These are phyloP conservation scores for Okapia johnstoni DNA, from an alignment of 2,113 vertebrate genomes.

Conservation along the genomic window DNA sequence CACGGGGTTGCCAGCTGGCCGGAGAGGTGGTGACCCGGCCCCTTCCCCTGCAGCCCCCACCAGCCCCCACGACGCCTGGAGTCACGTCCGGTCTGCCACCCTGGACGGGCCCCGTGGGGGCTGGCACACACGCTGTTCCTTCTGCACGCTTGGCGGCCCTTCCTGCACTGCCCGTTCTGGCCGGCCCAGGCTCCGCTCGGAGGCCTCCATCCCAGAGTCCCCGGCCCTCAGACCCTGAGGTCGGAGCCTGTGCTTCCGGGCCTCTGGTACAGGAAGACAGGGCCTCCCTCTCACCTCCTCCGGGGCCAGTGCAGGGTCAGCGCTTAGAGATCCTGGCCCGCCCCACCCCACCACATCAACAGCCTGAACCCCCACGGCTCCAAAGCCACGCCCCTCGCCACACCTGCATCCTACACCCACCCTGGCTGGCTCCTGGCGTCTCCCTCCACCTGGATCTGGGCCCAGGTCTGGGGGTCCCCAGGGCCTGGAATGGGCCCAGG, in stretches of 20 bases:
- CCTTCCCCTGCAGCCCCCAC: rapidly evolving
- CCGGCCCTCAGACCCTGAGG: rapidly evolving
- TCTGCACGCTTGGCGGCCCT: background rate
- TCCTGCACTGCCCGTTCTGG: background rate
- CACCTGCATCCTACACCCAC: background rate
- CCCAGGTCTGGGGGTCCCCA: background rate
- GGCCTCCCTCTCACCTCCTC: rapidly evolving
- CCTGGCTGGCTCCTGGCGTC: rapidly evolving
- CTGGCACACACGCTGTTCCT: background rate
- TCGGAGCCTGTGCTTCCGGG: background rate
- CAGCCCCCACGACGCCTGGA: rapidly evolving
- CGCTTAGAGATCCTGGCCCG: rapidly evolving
- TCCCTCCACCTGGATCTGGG: background rate
- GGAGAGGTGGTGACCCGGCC: background rate
- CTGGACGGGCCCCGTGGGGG: rapidly evolving
- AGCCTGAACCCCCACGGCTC: rapidly evolving
- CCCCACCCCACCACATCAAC: rapidly evolving
- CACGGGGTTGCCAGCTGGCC: rapidly evolving
- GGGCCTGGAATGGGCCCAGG: background rate
- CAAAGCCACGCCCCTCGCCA: too few species aligned
- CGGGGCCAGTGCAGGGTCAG: rapidly evolving
- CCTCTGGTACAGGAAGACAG: background rate
- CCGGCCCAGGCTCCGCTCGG: rapidly evolving
- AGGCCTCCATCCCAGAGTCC: background rate
- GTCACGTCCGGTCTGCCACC: too few species aligned